phyloP scores from a whole-genome alignment of 2,797 vertebrate genomes.

The Urophycis tenuis region DNA sequence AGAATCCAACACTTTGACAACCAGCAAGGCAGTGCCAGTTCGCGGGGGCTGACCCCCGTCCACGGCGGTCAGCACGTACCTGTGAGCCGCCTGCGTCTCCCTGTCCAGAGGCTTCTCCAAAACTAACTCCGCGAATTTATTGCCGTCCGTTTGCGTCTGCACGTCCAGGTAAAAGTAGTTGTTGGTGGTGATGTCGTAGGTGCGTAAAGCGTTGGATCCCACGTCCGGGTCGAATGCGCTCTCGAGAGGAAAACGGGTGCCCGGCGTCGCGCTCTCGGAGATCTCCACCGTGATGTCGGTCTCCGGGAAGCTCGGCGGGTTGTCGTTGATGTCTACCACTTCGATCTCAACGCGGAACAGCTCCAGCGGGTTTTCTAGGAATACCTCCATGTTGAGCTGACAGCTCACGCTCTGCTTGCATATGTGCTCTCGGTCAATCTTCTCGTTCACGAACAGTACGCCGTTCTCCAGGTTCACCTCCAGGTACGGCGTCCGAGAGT shows the following conservation, averaged over 20 bases:
- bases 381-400: conserved; percentile 93
- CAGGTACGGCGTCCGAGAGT: conserved; percentile 88
- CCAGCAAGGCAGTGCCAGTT: conserved; percentile 92
- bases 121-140: conserved; percentile 93
- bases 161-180: conserved; percentile 94
- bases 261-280: conserved; percentile 94
- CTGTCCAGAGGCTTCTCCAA: conserved; percentile 92
- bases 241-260: conserved; percentile 94
- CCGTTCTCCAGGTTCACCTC: conserved; percentile 96
- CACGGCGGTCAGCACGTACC: conserved; percentile 94
- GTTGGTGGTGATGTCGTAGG: conserved; percentile 93
- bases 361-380: conserved; percentile 94
- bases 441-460: conserved; percentile 88
- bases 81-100: conserved; percentile 94
- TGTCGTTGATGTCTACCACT: conserved; percentile 97
- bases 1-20: conserved; percentile 91
- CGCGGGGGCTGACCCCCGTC: conserved; percentile 90
- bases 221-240: conserved; percentile 97
- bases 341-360: conserved; percentile 96
- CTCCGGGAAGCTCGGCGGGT: conserved; percentile 88
- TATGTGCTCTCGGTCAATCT: conserved; percentile 93
- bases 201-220: conserved; percentile 90
- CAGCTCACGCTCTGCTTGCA: conserved; percentile 90
- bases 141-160: conserved; percentile 94
- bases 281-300: conserved; percentile 95